Evolutionary conservation across 2,113 vertebrate species (phyloP).

Genomic region (Mus pahari): DNA sequence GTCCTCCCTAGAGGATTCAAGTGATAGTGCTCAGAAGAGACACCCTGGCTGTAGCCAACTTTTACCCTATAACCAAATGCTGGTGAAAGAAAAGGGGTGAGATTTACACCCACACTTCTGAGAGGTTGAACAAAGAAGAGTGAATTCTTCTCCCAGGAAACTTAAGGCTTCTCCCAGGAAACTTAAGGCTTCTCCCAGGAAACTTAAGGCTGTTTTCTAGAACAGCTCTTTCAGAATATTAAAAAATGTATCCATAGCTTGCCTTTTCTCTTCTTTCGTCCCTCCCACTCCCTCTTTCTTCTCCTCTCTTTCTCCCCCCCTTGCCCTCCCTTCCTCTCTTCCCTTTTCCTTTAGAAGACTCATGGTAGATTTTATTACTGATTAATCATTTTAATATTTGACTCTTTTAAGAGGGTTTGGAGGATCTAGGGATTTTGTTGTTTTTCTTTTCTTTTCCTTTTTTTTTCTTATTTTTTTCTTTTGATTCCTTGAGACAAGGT

Average conservation of each 20-base stretch:
- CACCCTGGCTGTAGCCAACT: background rate
- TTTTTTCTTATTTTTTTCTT: too few relatives aligned
- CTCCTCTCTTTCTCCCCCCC: background rate
- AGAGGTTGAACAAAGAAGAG: background rate
- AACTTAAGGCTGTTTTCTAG: background rate
- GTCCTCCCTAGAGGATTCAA: background rate
- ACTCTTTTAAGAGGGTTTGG: slow-evolving; percentile 6
- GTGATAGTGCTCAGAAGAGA: background rate
- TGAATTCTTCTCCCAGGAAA: background rate
- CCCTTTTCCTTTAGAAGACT: background rate
- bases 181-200: background rate
- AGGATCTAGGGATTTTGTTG: too few relatives aligned
- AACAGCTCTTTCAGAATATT: slow-evolving; percentile 9
- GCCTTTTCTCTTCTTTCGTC: background rate
- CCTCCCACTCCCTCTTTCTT: background rate
- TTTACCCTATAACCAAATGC: too few relatives aligned
- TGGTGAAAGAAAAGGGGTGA: background rate
- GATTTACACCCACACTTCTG: background rate
- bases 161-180: background rate
- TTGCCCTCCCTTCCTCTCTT: background rate
- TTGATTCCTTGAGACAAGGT: too few relatives aligned
- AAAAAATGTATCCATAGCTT: background rate
- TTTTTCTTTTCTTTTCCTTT: too few relatives aligned
- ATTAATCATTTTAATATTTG: slow-evolving; percentile 55
- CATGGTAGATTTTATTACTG: slow-evolving; percentile 10